Evolutionary conservation across 2,113 vertebrate genomes (phyloP), one percentile per base, ranked within the genome.

Genomic region (Xenus cinereus): DNA sequence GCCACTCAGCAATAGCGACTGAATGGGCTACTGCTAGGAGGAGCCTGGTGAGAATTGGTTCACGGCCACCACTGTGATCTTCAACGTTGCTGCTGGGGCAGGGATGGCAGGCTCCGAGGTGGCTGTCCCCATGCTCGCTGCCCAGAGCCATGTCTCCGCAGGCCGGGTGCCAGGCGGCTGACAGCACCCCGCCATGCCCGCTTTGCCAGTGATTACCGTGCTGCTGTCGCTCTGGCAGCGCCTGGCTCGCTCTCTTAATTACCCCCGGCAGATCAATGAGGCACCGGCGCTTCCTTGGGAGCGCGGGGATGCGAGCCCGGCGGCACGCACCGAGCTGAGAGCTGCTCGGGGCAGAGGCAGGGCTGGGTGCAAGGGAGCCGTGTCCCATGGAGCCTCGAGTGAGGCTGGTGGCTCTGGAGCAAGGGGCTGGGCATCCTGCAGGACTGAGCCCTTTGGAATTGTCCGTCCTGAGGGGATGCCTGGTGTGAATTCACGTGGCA

Each of bases 121-220:
- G 80, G 27, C 87, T 82, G 93, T 87, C 89, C 77, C 68, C 24
- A 3, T 0, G 10, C 75, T 27, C 0, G 5, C 74, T 48, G 74
- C 72, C 92, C 18, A 32, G 51, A 91, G 90, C 76, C 2, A 0
- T 4, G 53, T 84, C 35, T 60, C 76, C 0, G 7, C 45, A 15
- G 71, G 93, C 91, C 1, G n/a, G 79, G 67, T 94, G 95, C 95
- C 96, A 92, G 93, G 85, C 1, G 50, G 69, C 95, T 85, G 90
- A 68, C 92, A 76, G 92, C 79, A 28, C 68, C 94, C 88, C 0
- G 39, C 90, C 8, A 30, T 83, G 95, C 84, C 94, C 68, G 0
- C 92, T 93, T 90, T 90, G 71, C 82, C 78, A 18, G 85, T 3
- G 6, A 95, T 94, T 95, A 90, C 88, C 0, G 5, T 27, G 63